Conservation (phyloP, 2,888 invertebrate species). For the Cacoxenus indagator region DNA sequence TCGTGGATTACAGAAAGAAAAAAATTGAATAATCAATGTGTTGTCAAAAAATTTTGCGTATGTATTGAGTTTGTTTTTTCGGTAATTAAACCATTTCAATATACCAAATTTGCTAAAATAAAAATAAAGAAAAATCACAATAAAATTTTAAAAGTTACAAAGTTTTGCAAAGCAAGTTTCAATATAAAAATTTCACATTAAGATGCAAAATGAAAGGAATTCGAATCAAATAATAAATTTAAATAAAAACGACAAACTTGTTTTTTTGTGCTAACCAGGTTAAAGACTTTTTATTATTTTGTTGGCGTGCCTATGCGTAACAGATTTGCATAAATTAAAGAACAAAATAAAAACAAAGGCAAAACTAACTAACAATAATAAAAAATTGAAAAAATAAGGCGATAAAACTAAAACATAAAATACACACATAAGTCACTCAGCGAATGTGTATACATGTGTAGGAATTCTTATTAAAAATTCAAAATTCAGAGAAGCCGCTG, state of each 20-base stretch:
- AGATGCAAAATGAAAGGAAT: conserved; percentile 22
- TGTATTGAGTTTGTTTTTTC: too few species aligned
- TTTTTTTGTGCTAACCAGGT: conserved; percentile 16
- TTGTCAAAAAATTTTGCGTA: conserved; percentile 1
- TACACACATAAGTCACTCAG: neutral
- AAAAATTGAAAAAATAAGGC: conserved; percentile 3
- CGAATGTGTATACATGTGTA: conserved; percentile 37
- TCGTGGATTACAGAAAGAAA: conserved; percentile 35
- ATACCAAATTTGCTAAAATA: too few species aligned
- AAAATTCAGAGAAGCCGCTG: conserved; percentile 27
- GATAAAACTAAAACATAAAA: neutral
- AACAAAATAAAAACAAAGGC: conserved; percentile 7
- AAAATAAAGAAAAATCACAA: conserved; percentile 23
- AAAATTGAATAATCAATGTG: conserved; percentile 19
- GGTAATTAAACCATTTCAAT: too few species aligned
- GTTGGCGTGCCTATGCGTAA: neutral
- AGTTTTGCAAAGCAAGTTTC: neutral
- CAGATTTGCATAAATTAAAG: conserved; percentile 19
- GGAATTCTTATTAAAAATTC: conserved; percentile 52
- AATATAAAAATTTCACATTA: too few species aligned
- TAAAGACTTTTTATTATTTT: neutral
- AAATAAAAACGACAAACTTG: neutral
- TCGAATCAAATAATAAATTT: neutral
- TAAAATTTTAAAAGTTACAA: conserved; percentile 22
- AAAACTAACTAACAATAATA: conserved; percentile 12